These are phyloP conservation scores for Drosophila birchii DNA, from an alignment of 2,888 invertebrate genomes.

Conservation along the genomic window DNA sequence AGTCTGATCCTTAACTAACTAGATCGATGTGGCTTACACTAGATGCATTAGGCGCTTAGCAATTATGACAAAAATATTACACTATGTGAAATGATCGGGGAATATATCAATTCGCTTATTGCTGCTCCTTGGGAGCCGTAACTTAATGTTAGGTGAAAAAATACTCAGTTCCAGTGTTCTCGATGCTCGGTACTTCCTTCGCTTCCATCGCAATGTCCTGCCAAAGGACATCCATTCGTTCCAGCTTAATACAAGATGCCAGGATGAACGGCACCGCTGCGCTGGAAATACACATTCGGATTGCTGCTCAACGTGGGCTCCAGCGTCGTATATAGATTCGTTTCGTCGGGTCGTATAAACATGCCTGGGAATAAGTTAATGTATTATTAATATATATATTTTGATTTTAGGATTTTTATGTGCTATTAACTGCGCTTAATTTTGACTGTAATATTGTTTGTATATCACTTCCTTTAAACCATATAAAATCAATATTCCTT, in stretches of 20 bases:
- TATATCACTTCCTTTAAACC: not conserved
- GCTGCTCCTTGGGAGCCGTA: conserved; percentile 79
- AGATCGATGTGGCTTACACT: conserved; percentile 19
- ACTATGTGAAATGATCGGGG: conserved; percentile 53
- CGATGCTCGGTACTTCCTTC: conserved; percentile 56
- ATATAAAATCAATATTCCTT: not conserved
- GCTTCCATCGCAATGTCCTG: conserved; percentile 3
- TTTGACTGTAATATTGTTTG: not conserved
- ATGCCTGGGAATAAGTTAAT: conserved; percentile 86
- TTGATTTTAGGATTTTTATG: rapidly evolving
- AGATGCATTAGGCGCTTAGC: conserved; percentile 57
- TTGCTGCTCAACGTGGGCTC: conserved; percentile 94
- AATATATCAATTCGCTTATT: conserved; percentile 67
- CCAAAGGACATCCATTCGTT: not conserved
- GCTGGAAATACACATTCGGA: conserved; percentile 95
- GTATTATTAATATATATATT: too few species aligned
- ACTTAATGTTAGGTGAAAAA: conserved; percentile 71
- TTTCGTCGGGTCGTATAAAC: conserved; percentile 92
- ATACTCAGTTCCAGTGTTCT: conserved; percentile 80
- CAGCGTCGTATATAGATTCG: conserved; percentile 93
- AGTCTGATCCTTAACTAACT: conserved; percentile 27
- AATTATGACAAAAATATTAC: conserved; percentile 72
- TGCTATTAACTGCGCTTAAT: not conserved
- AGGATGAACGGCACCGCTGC: conserved; percentile 92
- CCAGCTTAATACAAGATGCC: conserved; percentile 93